Percentiles rank a stretch among this genome's conserved stretches.
These are phyloP conservation scores for Pitta sordida DNA, from an alignment of 2,113 vertebrate species.

Conservation along the genomic window DNA sequence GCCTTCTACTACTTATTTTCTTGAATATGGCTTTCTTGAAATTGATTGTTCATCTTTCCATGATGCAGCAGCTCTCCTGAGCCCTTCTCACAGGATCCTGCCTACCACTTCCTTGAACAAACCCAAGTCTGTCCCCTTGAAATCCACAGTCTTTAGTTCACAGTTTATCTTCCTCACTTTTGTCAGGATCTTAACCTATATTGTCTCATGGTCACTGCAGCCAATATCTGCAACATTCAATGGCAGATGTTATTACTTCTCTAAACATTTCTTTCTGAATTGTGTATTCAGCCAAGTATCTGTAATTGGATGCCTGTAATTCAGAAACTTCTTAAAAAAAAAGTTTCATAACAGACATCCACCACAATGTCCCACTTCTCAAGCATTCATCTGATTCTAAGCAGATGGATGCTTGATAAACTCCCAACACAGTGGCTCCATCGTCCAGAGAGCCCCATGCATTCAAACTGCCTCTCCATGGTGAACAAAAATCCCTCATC, in stretches of 20 bases:
- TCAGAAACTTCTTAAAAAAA: too few species aligned
- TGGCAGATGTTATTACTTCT: not conserved
- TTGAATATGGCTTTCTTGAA: rapidly evolving
- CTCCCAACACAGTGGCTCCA: not conserved
- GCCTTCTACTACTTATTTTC: not conserved
- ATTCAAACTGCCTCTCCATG: not conserved
- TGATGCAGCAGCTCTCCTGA: not conserved
- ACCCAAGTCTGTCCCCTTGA: not conserved
- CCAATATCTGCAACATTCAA: not conserved
- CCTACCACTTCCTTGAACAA: not conserved
- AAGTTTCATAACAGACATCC: not conserved
- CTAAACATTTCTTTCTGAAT: not conserved
- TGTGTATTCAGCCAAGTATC: not conserved
- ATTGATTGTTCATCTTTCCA: too few species aligned
- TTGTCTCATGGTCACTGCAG: not conserved
- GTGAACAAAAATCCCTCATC: not conserved
- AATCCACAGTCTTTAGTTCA: not conserved
- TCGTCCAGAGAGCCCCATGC: not conserved
- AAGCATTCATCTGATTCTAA: not conserved
- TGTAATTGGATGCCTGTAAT: too few species aligned
- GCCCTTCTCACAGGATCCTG: not conserved
- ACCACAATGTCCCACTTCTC: not conserved
- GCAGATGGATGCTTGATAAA: not conserved
- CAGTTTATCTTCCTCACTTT: not conserved
- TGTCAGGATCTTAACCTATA: not conserved